phyloP scores from a whole-genome alignment of 92 coral and sea anemone species.

The Zoanthus solanderi region DNA sequence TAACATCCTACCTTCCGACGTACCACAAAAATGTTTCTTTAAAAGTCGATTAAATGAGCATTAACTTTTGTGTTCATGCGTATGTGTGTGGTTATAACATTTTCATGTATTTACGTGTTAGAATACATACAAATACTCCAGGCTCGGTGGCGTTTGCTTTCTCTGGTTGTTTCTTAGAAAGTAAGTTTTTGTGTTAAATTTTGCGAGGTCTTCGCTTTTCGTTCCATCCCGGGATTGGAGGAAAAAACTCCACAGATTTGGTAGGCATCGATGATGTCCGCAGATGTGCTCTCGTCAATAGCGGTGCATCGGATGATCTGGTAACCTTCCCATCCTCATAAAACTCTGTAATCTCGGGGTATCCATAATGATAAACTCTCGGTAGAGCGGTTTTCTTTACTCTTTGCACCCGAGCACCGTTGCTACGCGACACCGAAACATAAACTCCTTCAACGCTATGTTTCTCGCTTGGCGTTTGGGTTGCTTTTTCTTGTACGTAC shows the following conservation, averaged over 20 bases:
- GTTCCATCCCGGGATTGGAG: slow-evolving; percentile 49
- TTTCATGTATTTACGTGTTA: too few relatives aligned
- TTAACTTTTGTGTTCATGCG: too few relatives aligned
- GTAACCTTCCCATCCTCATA: slow-evolving; percentile 19
- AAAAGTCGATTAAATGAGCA: too few relatives aligned
- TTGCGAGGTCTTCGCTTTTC: slow-evolving; percentile 39
- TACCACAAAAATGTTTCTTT: too few relatives aligned
- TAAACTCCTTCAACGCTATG: slow-evolving; percentile 46
- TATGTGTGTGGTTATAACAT: too few relatives aligned
- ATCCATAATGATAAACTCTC: slow-evolving; percentile 4
- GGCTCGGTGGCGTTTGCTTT: too few relatives aligned
- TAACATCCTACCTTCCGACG: too few relatives aligned
- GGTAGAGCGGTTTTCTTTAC: slow-evolving; percentile 36
- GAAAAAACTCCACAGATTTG: slow-evolving; percentile 28
- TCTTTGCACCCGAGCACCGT: slow-evolving; percentile 41
- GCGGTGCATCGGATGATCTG: neutral
- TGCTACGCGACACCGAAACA: slow-evolving; percentile 50
- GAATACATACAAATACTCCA: too few relatives aligned
- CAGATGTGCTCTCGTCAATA: slow-evolving; percentile 18
- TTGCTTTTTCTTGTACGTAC: slow-evolving; percentile 43
- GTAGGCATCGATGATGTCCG: slow-evolving; percentile 8
- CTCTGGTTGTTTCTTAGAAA: too few relatives aligned
- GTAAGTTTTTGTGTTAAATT: neutral
- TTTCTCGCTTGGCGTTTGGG: slow-evolving; percentile 47
- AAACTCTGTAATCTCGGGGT: slow-evolving; percentile 23